Evolutionary conservation across 2,113 vertebrate species (phyloP).

Genomic region (Promerops cafer): DNA sequence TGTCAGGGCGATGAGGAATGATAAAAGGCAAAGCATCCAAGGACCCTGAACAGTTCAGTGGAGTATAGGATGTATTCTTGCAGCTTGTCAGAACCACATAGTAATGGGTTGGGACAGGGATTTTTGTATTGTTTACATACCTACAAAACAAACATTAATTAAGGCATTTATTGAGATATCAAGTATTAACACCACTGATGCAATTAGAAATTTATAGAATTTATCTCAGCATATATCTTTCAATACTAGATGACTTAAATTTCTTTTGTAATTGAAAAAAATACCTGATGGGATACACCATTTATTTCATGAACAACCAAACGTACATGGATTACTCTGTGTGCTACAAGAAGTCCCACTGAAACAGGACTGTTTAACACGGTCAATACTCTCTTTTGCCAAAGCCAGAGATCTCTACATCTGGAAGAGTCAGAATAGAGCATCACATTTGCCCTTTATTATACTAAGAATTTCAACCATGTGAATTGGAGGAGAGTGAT

Average conservation of each 20-base stretch:
- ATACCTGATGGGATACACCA: background rate
- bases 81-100: slow-evolving; percentile 90
- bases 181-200: background rate
- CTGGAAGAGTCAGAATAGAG: background rate
- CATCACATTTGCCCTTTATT: background rate
- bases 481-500: background rate
- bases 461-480: background rate
- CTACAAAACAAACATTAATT: slow-evolving; percentile 61
- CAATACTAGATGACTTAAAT: background rate
- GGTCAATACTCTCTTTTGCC: background rate
- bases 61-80: slow-evolving; percentile 58
- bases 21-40: slow-evolving; percentile 80
- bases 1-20: slow-evolving; percentile 86
- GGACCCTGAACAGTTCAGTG: slow-evolving; percentile 66
- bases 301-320: background rate
- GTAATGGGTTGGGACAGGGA: slow-evolving; percentile 87
- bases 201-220: background rate
- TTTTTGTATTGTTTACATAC: slow-evolving; percentile 28
- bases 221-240: background rate
- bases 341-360: background rate
- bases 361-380: background rate
- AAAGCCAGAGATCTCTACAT: background rate
- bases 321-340: background rate
- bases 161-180: background rate
- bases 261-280: background rate